Base-by-base conservation (phyloP, 2,113 vertebrate genomes). In the Esox niger region DNA sequence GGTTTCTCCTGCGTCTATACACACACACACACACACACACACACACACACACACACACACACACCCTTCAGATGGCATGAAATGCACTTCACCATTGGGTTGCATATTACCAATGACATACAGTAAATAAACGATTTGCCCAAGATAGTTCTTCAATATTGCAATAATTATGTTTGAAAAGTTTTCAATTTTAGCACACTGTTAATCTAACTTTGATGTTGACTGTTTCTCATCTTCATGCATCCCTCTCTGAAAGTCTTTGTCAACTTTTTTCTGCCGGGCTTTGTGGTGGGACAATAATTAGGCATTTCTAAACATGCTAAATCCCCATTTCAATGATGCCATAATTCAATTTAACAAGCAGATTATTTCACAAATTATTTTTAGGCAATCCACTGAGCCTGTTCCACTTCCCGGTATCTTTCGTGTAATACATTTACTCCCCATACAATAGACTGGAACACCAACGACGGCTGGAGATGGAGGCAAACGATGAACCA, bases 261-360 rank as follows among this genome's bases (percentile, higher is more conserved):
- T n/a, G n/a, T n/a, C n/a, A n/a, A 61, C 67, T 10, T 27, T 80
- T 80, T 77, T 43, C 62, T 71, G 64, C 62, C 30, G 71, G 64
- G 58, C 78, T 60, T 76, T 68, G 49, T 47, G 73, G 78, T 26
- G 56, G 25, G 52, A 77, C 75, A 74, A 69, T 69, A 77, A 77
- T 60, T 64, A 47, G 33, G 67, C 49, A 56, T 69, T 71, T 76
- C 68, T 61, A 68, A 82, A 79, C 66, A 74, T 57, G 54, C 69
- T 68, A 70, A 79, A 76, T 79, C 74, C 68, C 62, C 49, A 27
- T 70, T 79, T 71, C 61, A 60, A 63, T 62, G 74, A 71, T 62
- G 43, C 57, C 62, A 43, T 64, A 62, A 55, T 68, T 67, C 20
- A 47, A 62, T 73, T 70, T 71, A 43, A 31, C 27, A 70, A 61